phyloP scores from a whole-genome alignment of 2,797 vertebrate species.

The Gobio occitaniae region DNA sequence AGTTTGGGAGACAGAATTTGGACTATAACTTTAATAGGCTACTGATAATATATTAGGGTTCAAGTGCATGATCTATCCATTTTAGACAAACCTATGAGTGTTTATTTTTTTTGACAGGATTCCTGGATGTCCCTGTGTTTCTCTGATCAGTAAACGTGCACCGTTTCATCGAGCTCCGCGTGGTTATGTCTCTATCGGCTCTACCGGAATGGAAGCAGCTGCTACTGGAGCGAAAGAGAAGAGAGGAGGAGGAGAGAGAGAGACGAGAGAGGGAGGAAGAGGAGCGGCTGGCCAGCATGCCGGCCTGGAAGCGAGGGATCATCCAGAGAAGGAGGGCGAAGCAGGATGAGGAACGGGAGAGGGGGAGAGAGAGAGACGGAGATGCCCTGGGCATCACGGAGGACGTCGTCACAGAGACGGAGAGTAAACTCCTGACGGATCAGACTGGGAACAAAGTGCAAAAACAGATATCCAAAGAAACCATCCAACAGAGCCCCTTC shows the following conservation, averaged over 20 bases:
- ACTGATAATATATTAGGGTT: no score
- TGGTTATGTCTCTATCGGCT: conserved; percentile 77
- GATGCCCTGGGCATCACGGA: conserved; percentile 54
- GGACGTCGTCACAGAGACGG: conserved; percentile 52
- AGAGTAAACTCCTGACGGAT: conserved; percentile 68
- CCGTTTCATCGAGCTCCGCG: not conserved
- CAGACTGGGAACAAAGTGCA: conserved; percentile 58
- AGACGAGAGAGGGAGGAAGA: conserved; percentile 83
- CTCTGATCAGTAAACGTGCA: not conserved
- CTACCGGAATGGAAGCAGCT: conserved; percentile 91
- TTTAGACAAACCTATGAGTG: not conserved
- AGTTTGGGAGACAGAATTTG: not conserved
- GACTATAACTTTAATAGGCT: no score
- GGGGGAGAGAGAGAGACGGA: conserved; percentile 63
- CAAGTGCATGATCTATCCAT: not conserved
- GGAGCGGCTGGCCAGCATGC: conserved; percentile 87
- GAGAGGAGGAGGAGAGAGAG: conserved; percentile 85
- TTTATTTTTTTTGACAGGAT: not conserved
- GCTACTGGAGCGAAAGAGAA: conserved; percentile 86
- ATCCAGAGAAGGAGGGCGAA: conserved; percentile 87
- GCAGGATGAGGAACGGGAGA: conserved; percentile 72
- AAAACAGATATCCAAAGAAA: conserved; percentile 80
- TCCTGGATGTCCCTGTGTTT: not conserved
- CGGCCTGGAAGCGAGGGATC: conserved; percentile 90
- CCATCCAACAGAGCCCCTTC: conserved; percentile 87